Percentiles rank a stretch among this genome's conserved stretches.
Conservation (phyloP, 1,140 invertebrate species). For the Drosophila paulistorum region DNA sequence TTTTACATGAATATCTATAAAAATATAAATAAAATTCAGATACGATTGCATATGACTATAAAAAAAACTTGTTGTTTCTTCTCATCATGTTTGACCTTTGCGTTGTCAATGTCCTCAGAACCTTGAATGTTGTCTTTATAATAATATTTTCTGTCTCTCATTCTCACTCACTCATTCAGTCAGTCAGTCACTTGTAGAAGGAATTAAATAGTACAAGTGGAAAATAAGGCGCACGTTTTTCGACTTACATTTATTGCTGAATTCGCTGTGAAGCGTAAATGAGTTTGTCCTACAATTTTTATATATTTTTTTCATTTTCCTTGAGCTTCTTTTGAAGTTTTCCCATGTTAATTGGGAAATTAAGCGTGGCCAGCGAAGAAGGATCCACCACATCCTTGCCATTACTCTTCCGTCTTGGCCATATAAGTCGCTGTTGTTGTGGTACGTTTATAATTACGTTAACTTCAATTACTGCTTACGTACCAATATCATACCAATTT, state of each 20-base stretch:
- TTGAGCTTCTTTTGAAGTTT: conserved; percentile 42
- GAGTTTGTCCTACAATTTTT: conserved; percentile 46
- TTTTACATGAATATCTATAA: conserved; percentile 36
- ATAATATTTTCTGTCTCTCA: conserved; percentile 27
- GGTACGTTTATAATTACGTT: conserved; percentile 72
- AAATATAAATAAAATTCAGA: conserved; percentile 48
- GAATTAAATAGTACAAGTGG: conserved; percentile 14
- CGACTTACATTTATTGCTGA: conserved; percentile 40
- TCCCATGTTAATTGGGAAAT: conserved; percentile 71
- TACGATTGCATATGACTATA: conserved; percentile 42
- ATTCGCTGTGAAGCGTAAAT: conserved; percentile 51
- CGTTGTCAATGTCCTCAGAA: conserved; percentile 47
- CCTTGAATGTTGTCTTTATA: conserved; percentile 40
- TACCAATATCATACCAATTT: conserved; percentile 69
- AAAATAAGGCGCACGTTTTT: conserved; percentile 46
- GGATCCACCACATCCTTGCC: conserved; percentile 19
- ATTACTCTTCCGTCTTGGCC: conserved; percentile 15
- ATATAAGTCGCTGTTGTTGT: conserved; percentile 26
- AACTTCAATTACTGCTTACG: conserved; percentile 76
- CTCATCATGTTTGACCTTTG: conserved; percentile 29
- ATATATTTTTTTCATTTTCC: neutral
- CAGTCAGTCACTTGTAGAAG: conserved; percentile 1
- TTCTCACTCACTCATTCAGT: neutral
- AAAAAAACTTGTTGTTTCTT: conserved; percentile 52
- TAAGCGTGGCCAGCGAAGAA: conserved; percentile 40